A percentile compares a stretch with the other conserved stretches of the same genome.
phyloP scores from a whole-genome alignment of 2,113 vertebrate species.

The Dicrurus megarhynchus region DNA sequence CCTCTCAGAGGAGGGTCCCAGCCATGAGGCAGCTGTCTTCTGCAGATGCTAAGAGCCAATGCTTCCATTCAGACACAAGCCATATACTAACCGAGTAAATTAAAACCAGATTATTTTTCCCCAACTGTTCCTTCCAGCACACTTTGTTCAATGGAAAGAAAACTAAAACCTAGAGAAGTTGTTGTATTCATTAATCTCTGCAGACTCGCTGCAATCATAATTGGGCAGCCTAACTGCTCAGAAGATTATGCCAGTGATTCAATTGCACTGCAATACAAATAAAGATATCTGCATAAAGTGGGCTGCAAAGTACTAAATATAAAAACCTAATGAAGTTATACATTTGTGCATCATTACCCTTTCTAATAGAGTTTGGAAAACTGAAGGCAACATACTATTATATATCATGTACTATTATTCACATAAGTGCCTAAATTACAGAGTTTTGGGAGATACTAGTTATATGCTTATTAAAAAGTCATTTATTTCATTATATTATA shows the following conservation, averaged over 20 bases:
- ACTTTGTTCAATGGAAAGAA: not conserved
- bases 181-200: not conserved
- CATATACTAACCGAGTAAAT: not conserved
- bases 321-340: constrained; percentile 39
- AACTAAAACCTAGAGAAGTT: not conserved
- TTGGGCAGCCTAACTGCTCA: not conserved
- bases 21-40: not conserved
- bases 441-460: constrained; percentile 25
- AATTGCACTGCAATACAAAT: not conserved
- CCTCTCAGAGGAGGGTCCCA: not conserved
- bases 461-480: constrained; percentile 25
- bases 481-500: constrained; percentile 41
- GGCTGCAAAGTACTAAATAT: constrained; percentile 32
- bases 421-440: constrained; percentile 49
- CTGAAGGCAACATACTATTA: constrained; percentile 24
- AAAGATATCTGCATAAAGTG: not conserved
- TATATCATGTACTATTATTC: constrained; percentile 48
- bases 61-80: not conserved
- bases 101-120: not conserved
- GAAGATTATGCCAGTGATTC: not conserved
- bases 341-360: constrained; percentile 29
- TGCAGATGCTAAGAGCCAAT: not conserved
- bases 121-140: not conserved
- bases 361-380: constrained; percentile 14
- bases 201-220: not conserved